phyloP scores from a whole-genome alignment of 2,113 vertebrate species.

The Spheniscus mendiculus region DNA sequence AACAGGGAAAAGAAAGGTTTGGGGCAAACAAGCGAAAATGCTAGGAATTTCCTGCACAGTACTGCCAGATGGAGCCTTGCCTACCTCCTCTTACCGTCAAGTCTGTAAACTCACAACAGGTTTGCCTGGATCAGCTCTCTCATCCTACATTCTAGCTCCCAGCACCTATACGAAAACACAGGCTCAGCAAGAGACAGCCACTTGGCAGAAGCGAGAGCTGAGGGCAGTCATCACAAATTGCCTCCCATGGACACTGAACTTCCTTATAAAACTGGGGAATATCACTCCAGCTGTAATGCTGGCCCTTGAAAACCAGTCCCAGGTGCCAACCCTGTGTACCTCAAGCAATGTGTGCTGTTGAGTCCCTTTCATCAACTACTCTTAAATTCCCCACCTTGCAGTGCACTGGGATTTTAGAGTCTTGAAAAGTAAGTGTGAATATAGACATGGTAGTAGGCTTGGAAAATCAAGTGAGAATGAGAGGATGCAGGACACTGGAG shows the following conservation, averaged over 20 bases:
- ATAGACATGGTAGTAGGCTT: background rate
- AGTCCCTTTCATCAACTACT: background rate
- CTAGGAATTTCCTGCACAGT: background rate
- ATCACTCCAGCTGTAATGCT: background rate
- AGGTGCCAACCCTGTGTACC: background rate
- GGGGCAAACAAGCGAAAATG: background rate
- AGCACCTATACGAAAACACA: background rate
- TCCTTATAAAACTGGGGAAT: background rate
- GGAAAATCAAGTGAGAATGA: background rate
- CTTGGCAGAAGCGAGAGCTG: background rate
- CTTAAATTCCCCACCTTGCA: background rate
- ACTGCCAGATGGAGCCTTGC: background rate
- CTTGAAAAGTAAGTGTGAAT: background rate
- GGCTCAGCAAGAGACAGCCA: background rate
- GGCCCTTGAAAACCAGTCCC: background rate
- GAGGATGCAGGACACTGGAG: background rate
- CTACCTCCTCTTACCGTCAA: fast-evolving
- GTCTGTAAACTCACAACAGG: fast-evolving
- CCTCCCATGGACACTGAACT: background rate
- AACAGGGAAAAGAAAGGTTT: background rate
- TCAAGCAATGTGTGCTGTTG: background rate
- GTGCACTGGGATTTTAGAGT: background rate
- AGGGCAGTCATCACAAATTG: background rate
- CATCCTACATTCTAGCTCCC: background rate
- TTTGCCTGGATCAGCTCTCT: background rate